Conservation (phyloP, 2,113 vertebrate genomes). For the Euleptes europaea region DNA sequence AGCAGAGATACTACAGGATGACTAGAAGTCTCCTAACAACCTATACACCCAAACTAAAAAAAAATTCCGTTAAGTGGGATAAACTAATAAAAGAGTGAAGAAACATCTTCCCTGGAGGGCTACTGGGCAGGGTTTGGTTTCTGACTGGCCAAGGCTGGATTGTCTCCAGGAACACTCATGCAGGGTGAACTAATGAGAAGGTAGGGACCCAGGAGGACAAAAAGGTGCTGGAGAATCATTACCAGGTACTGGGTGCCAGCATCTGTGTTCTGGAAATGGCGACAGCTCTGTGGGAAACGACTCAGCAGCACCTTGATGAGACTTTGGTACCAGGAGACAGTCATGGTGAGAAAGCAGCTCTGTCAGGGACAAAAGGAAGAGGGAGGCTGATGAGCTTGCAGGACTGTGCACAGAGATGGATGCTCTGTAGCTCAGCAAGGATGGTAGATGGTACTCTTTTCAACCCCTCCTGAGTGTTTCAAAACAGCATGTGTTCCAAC, state of each 20-base stretch:
- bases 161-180: not conserved
- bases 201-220: not conserved
- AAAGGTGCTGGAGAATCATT: conserved; percentile 47
- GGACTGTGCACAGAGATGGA: not conserved
- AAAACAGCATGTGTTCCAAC: not conserved
- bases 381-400: not conserved
- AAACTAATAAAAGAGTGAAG: not conserved
- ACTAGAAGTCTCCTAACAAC: not conserved
- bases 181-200: too few relatives aligned
- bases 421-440: not conserved
- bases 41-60: not conserved
- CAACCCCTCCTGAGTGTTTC: not conserved
- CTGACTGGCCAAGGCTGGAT: not conserved
- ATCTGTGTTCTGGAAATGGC: conserved; percentile 91
- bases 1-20: not conserved
- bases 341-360: conserved; percentile 97
- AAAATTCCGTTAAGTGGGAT: not conserved
- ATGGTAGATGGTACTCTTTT: not conserved
- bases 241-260: conserved; percentile 93
- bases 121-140: not conserved
- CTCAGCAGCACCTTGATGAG: conserved; percentile 94
- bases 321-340: conserved; percentile 95
- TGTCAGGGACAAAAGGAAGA: conserved; percentile 46
- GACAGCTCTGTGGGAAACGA: conserved; percentile 96
- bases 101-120: not conserved